Base-by-base conservation (phyloP, 2,113 vertebrate species). In the Anas platyrhynchos region DNA sequence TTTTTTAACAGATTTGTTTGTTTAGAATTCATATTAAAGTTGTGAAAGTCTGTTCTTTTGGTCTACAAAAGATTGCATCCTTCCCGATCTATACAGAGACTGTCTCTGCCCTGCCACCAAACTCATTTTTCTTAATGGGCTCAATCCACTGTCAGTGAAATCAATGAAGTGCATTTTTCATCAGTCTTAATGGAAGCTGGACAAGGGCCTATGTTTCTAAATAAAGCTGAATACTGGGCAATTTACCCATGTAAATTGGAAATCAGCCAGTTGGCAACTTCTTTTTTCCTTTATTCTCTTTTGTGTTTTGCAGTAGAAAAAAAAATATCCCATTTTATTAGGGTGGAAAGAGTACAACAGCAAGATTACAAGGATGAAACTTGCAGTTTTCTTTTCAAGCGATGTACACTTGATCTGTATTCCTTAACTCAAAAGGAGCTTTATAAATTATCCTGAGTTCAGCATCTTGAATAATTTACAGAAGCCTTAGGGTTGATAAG, bases 161-260 rank as follows among this genome's bases (percentile, higher is more conserved):
- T 89, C 88, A 94, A 43, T 68, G 20, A 68, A 94, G 74, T 62
- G n/a, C 41, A 85, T 93, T 96, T 95, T 96, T 94, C 88, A 87
- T 94, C 75, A 76, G 27, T 50, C 86, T 82, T 84, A 94, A 92
- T 89, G 83, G 91, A 74, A 73, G 82, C 74, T 94, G 88, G 86
- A 93, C 76, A 86, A 88, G 4, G 23, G 73, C 66, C 83, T 32
- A 1, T 82, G 71, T 92, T 94, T 95, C 91, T 93, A 92, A 95
- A 94, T 79, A 94, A 86, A 96, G 65, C 43, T 76, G 90, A 84
- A 88, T 74, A 76, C 76, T 72, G 55, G 29, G 17, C 43, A 83
- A n/a, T n/a, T n/a, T 88, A 86, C 31, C 67, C 88, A n/a, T 78
- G 58, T 58, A 86, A 76, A 76, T 7, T 96, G 95, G 92, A 92